phyloP scores from a whole-genome alignment of 2,888 invertebrate species.

The Polydrusus tereticollis region DNA sequence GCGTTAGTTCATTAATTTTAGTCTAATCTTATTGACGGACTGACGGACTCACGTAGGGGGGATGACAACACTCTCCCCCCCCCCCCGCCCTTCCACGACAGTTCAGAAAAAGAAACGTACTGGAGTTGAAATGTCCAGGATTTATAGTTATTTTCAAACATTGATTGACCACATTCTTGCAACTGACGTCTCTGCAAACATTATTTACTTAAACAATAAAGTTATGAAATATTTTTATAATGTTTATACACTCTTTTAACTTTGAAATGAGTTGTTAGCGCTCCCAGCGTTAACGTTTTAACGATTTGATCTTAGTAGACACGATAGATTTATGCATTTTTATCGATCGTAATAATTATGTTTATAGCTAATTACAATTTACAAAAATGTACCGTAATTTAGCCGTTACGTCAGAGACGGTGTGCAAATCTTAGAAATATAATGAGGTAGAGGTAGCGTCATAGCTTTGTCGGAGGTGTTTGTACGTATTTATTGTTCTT shows the following conservation, averaged over 20 bases:
- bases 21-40: too few species aligned
- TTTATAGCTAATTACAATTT: conserved; percentile 24
- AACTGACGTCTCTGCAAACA: too few species aligned
- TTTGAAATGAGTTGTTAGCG: conserved; percentile 20
- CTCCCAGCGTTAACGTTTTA: conserved; percentile 39
- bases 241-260: background rate
- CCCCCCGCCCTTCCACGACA: too few species aligned
- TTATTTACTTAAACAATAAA: conserved; percentile 9
- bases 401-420: background rate
- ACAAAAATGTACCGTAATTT: conserved; percentile 25
- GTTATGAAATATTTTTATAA: background rate
- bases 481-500: too few species aligned
- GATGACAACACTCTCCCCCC: too few species aligned
- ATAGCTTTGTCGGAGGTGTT: too few species aligned
- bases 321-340: conserved; percentile 22
- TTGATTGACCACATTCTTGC: too few species aligned
- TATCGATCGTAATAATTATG: conserved; percentile 21
- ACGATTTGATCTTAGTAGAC: conserved; percentile 21
- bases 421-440: background rate
- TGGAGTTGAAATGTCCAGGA: too few species aligned
- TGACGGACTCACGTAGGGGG: too few species aligned
- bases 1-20: too few species aligned
- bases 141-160: too few species aligned
- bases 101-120: too few species aligned
- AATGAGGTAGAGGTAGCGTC: background rate